Conservation (phyloP, 2,888 invertebrate genomes). For the Tenthredo distinguenda region DNA sequence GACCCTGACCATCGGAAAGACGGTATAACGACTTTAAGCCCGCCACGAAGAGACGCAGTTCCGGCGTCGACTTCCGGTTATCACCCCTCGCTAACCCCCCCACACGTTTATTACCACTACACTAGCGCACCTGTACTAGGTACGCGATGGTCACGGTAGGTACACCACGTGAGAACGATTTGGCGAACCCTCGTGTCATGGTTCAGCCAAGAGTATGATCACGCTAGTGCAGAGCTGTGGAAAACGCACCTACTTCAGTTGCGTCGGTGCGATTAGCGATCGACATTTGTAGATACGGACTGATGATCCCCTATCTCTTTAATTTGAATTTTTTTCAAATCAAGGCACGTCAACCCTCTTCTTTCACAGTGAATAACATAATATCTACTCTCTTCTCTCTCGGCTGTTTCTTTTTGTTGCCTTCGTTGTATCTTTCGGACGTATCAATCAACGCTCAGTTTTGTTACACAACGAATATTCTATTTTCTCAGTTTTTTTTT, state of each 20-base stretch:
- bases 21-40: slow-evolving; percentile 42
- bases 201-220: slow-evolving; percentile 44
- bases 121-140: slow-evolving; percentile 46
- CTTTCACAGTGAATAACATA: not conserved
- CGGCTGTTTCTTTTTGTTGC: not conserved
- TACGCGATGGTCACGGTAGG: slow-evolving; percentile 74
- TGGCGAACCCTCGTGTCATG: slow-evolving; percentile 39
- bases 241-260: not conserved
- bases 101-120: slow-evolving; percentile 50
- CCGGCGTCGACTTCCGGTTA: slow-evolving; percentile 74
- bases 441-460: no score
- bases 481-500: no score
- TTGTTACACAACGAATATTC: no score
- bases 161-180: slow-evolving; percentile 74
- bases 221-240: not conserved
- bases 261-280: slow-evolving; percentile 18
- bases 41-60: slow-evolving; percentile 66
- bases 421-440: not conserved
- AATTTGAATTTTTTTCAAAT: slow-evolving; percentile 9
- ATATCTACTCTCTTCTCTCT: not conserved
- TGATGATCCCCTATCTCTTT: slow-evolving; percentile 12
- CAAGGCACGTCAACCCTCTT: slow-evolving; percentile 17
- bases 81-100: slow-evolving; percentile 57
- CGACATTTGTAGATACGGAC: slow-evolving; percentile 31
- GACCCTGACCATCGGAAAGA: slow-evolving; percentile 37